Evolutionary conservation across 1,140 invertebrate genomes (phyloP).

Genomic region (Listronotus bonariensis): DNA sequence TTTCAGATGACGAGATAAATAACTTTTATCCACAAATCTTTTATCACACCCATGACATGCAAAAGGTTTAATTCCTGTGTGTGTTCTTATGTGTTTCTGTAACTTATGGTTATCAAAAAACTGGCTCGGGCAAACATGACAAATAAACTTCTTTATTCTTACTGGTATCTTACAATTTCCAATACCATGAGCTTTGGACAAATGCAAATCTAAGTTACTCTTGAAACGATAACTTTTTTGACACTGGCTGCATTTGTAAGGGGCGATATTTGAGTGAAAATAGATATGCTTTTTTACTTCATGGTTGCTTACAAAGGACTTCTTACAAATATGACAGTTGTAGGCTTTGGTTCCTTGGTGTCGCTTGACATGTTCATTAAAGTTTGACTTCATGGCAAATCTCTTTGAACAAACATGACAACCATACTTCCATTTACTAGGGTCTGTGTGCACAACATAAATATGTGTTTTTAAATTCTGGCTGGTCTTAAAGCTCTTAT

Average conservation of each 20-base stretch:
- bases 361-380: constrained; percentile 70
- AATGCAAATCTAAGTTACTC: constrained; percentile 38
- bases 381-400: constrained; percentile 45
- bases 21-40: constrained; percentile 53
- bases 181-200: constrained; percentile 44
- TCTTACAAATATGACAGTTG: constrained; percentile 71
- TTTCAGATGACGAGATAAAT: constrained; percentile 44
- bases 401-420: constrained; percentile 41
- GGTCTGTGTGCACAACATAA: constrained; percentile 46
- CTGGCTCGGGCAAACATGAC: constrained; percentile 54
- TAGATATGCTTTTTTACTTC: constrained; percentile 45
- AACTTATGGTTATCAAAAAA: constrained; percentile 65
- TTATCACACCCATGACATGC: constrained; percentile 66
- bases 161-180: constrained; percentile 39
- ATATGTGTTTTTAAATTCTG: constrained; percentile 43
- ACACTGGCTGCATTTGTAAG: constrained; percentile 46
- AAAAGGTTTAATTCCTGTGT: constrained; percentile 73
- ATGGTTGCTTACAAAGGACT: constrained; percentile 62
- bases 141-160: constrained; percentile 41
- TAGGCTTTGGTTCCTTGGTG: constrained; percentile 74
- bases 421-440: constrained; percentile 44
- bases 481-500: constrained; percentile 60
- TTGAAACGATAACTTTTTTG: constrained; percentile 48
- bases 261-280: constrained; percentile 42
- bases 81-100: constrained; percentile 66